Base-by-base conservation (phyloP, 2,797 vertebrate genomes). In the Rousettus madagascariensis region DNA sequence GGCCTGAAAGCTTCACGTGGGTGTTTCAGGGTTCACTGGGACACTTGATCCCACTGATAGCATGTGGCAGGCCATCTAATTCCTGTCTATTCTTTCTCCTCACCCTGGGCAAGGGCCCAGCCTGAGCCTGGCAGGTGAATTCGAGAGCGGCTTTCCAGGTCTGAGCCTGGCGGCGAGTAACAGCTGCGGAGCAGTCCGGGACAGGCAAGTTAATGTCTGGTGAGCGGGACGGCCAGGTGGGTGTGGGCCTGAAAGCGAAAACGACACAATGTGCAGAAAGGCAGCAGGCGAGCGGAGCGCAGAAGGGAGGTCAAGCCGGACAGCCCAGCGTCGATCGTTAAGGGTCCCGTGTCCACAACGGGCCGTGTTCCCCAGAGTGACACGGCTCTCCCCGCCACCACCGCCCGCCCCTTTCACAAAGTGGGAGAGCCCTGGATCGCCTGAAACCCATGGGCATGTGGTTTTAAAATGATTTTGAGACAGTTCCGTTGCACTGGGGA, bases 121-220 rank as follows among this genome's bases (percentile, higher is more conserved):
- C 92, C 79, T 59, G 28, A 92, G 91, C 57, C 86, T 94, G 91
- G 93, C 95, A 97, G 97, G 89, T 96, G 86, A 91, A 91, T 74
- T 80, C 75, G 51, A 63, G 77, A 85, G 43, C 13, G 63, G 41
- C 43, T 96, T 46, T 33, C 28, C 3, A 55, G 55, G 26, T 22
- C 66, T 12, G 59, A 41, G 83, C 12, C 74, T 38, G 79, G 91
- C 84, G 36, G 75, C 0, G 12, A 69, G 19, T 51, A 94, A 93
- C 95, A 97, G 96, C 97, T 97, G 97, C 1, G 13, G 61, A 83
- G 96, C 94, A 66, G 61, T 3, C 1, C 1, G 8, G 78, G 95
- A 96, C 94, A 86, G 77, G 84, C 51, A 1, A 22, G 57, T 17
- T 89, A 63, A 96, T 74, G 90, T 83, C 74, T 87, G 82, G 68